Evolutionary conservation across 2,888 invertebrate genomes (phyloP), one percentile per base, ranked within the genome.

Genomic region (Elysia crispata): DNA sequence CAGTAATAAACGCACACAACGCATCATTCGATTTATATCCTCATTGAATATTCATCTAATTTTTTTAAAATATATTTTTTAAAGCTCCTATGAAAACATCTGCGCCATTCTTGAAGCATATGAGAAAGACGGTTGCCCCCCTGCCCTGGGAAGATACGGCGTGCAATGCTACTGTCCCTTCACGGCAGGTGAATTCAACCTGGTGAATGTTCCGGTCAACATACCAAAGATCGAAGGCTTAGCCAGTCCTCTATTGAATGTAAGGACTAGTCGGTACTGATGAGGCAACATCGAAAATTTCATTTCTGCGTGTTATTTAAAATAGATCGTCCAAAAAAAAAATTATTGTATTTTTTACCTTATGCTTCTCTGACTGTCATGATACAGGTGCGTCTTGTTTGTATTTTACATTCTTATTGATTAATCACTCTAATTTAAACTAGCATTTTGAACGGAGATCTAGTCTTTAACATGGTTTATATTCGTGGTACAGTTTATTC

Each of bases 121-220:
- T 77, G 88, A 88, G 79, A 75, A 81, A 20, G 69, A 84, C 11
- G 85, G 88, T 1, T 91, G 91, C 81, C 91, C 91, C n/a, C 85
- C 85, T 33, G 82, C 86, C 23, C 83, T 91, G 77, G 82, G 82
- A 60, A 85, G 87, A 57, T 85, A 87, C 72, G 85, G 86, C n/a
- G 84, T 91, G 20, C 90, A 88, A 57, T 91, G 91, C 72, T 86
- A 87, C 78, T 91, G 91, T 80, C 91, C 91, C 30, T 87, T 90
- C 79, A 83, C 83, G 76, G 86, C 88, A 11, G 90, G 89, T 30
- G 85, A 86, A 62, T 88, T 89, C 79, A 84, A 80, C 69, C 81
- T 89, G 41, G 83, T 83, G 30, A 86, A 87, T 33, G 84, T 89
- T 72, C 86, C 89, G 0, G 76, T 89, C 31, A 88, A 88, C 85